These are phyloP conservation scores for Acridotheres tristis DNA, from an alignment of 2,797 vertebrate genomes.

Conservation along the genomic window DNA sequence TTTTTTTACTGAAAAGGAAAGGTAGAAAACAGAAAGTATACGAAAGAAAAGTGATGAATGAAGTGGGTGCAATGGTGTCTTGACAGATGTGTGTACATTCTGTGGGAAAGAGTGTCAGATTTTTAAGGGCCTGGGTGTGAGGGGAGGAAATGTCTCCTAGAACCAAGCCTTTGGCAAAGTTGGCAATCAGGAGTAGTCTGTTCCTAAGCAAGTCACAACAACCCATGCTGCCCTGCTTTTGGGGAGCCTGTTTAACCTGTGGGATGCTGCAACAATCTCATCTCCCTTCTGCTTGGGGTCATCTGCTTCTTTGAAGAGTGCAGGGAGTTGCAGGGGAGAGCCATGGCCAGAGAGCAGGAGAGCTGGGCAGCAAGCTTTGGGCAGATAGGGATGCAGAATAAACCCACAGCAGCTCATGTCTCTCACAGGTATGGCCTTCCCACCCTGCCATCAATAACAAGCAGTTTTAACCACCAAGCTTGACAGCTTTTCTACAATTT, in stretches of 20 bases:
- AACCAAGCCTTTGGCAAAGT: neutral
- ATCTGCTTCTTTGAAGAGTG: neutral
- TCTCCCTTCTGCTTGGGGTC: neutral
- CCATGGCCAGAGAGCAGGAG: rapidly evolving
- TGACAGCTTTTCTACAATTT: neutral
- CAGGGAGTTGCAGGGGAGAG: rapidly evolving
- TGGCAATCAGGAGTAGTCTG: neutral
- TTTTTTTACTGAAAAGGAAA: neutral
- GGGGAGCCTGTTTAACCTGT: neutral
- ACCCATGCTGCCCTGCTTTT: neutral
- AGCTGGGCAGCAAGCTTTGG: rapidly evolving
- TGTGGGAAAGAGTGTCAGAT: neutral
- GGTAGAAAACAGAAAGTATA: neutral
- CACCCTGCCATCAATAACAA: neutral
- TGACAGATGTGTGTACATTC: neutral
- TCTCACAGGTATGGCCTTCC: neutral
- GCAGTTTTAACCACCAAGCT: neutral
- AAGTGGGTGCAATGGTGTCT: neutral
- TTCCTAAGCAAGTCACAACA: neutral
- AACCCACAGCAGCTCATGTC: neutral
- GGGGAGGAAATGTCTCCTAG: neutral
- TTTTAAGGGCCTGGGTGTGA: neutral
- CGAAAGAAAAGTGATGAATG: neutral
- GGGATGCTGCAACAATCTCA: neutral
- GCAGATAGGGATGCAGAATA: neutral